Conservation (phyloP, 2,888 invertebrate genomes). For the Synanthedon formicaeformis region DNA sequence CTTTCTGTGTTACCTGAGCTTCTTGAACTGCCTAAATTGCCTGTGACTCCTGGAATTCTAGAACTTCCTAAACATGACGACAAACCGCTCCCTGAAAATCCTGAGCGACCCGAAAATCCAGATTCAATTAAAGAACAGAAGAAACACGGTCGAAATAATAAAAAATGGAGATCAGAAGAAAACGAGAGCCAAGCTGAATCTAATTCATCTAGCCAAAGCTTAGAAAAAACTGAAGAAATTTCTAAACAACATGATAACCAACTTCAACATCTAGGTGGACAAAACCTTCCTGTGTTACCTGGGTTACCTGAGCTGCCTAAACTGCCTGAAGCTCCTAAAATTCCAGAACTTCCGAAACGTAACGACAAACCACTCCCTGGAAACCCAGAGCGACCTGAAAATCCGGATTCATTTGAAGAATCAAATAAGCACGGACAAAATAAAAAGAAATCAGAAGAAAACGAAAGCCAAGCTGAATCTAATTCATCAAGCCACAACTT, state of each 20-base stretch:
- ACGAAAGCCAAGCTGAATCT: too few relatives aligned
- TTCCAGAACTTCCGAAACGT: neutral
- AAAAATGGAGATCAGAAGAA: too few relatives aligned
- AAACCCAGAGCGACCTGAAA: neutral
- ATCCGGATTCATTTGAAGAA: neutral
- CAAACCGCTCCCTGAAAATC: neutral
- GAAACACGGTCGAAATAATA: too few relatives aligned
- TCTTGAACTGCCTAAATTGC: neutral
- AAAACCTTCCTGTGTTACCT: too few relatives aligned
- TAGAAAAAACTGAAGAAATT: too few relatives aligned
- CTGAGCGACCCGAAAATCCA: neutral
- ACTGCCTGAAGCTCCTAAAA: neutral
- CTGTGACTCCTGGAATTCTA: neutral
- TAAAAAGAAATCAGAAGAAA: too few relatives aligned
- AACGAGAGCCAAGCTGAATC: too few relatives aligned
- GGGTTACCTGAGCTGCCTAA: too few relatives aligned
- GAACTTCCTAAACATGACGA: neutral
- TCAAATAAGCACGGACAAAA: too few relatives aligned
- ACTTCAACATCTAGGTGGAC: too few relatives aligned
- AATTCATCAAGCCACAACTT: too few relatives aligned
- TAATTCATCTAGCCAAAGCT: neutral
- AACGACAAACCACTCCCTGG: neutral
- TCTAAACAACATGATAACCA: too few relatives aligned
- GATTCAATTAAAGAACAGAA: neutral
- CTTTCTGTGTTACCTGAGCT: neutral